Evolutionary conservation across 2,113 vertebrate genomes (phyloP).

Genomic region (Todiramphus chloris): DNA sequence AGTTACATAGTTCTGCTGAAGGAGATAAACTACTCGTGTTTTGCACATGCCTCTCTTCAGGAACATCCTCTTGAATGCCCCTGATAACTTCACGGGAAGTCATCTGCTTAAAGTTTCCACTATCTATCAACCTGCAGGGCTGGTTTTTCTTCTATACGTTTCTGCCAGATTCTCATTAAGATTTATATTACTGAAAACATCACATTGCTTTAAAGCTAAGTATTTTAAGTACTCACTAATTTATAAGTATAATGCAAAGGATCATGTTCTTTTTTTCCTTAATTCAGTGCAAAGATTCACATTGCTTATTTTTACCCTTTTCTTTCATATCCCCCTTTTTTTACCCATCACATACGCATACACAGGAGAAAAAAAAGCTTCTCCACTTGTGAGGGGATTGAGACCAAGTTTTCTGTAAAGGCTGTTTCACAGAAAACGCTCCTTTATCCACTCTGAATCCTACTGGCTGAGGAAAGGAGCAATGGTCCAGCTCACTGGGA

Average conservation of each 20-base stretch:
- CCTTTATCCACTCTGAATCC: background rate
- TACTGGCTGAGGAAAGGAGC: background rate
- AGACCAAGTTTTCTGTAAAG: background rate
- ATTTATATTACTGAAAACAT: background rate
- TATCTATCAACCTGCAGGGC: background rate
- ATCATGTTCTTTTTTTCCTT: background rate
- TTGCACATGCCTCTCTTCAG: background rate
- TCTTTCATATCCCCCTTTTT: background rate
- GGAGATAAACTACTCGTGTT: background rate
- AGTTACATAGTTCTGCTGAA: background rate
- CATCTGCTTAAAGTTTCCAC: background rate
- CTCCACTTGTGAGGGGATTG: background rate
- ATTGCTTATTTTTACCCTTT: background rate
- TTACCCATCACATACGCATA: background rate
- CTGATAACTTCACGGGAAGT: background rate
- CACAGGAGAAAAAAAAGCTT: background rate
- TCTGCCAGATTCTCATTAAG: background rate
- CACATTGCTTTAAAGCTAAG: background rate
- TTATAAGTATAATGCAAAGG: background rate
- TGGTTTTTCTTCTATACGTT: background rate
- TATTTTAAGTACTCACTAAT: background rate
- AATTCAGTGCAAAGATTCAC: accelerated
- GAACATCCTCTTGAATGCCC: background rate
- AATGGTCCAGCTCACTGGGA: background rate
- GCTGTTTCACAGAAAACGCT: background rate